Base-by-base conservation (phyloP, 92 coral and sea anemone species). In the Zoanthus sociatus region DNA sequence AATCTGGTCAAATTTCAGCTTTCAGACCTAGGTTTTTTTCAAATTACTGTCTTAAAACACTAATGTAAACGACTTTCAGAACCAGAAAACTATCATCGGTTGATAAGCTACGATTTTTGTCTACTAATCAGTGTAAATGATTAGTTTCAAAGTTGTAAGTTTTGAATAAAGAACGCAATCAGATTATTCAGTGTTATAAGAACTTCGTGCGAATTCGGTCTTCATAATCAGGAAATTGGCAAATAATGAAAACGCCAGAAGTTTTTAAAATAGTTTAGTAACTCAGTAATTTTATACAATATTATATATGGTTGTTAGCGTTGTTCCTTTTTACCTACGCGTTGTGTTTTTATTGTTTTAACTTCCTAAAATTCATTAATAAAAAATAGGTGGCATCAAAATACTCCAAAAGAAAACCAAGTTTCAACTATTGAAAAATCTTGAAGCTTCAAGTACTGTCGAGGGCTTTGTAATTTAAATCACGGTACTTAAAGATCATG, bases 381-480 rank as follows among this genome's bases (percentile, higher is more conserved):
- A 58, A 58, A 53, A 53, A 6, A 53, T 6, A 14, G 20, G 20
- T 63, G 8, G 20, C 26, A 21, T 63, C 15, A 53, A 53, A 9
- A 9, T 53, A 53, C 5, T 13, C 17, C 26, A 6, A 30, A n/a
- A 53, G 53, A n/a, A 63, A 32, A 9, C 16, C 64, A 14, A 44
- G 44, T 55, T 37, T 37, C 42, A 37, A 37, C 4, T 37, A 37
- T 37, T 37, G 42, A 37, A 37, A 37, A 37, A 37, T 37, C 71
- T 78, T 15, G 33, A 33, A 10, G 14, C 44, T 63, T 79, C 56
- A 79, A 79, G 84, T 79, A 63, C 18, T 79, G 18, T 63, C 33
- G 42, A 79, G 73, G 58, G 73, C 37, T 60, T 42, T 79, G 42
- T 79, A 64, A 67, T 56, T 20, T 76, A 14, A 42, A 21, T 78